Conservation (phyloP, 2,113 vertebrate genomes). For the Speoplatyrhinus poulsoni region DNA sequence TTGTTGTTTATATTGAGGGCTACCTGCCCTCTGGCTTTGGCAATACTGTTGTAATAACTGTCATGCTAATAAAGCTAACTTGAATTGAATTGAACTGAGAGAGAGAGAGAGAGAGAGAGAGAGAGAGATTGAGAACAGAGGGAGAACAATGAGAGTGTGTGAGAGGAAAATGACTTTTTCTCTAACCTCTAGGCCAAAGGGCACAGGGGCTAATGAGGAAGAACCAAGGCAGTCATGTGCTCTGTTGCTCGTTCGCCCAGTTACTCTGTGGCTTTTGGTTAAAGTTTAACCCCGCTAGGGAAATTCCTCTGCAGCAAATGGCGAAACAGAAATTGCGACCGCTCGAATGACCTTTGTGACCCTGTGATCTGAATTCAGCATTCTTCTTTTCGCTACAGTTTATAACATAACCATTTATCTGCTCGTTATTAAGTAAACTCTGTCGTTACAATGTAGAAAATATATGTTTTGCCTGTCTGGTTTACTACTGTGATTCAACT, state of each 20-base stretch:
- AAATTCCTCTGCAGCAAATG: constrained; percentile 63
- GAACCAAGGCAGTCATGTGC: constrained; percentile 60
- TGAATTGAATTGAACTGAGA: neutral
- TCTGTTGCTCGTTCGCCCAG: constrained; percentile 38
- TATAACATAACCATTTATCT: no score
- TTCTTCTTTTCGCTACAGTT: no score
- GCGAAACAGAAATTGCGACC: neutral
- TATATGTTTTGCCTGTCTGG: no score
- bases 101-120: neutral
- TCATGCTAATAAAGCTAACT: no score
- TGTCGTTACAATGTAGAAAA: no score
- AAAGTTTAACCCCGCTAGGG: constrained; percentile 69
- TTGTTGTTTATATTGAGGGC: no score
- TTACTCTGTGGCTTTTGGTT: constrained; percentile 38
- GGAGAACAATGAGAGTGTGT: neutral
- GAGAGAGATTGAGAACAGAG: neutral
- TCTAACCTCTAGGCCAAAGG: constrained; percentile 66
- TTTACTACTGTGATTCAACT: no score
- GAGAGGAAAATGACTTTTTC: constrained; percentile 28
- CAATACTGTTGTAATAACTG: no score
- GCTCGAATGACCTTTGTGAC: neutral
- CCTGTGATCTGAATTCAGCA: no score
- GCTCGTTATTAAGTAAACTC: no score
- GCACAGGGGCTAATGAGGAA: constrained; percentile 64
- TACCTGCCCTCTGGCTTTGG: no score